Base-by-base conservation (phyloP, 2,888 invertebrate genomes). In the Operophtera brumata region DNA sequence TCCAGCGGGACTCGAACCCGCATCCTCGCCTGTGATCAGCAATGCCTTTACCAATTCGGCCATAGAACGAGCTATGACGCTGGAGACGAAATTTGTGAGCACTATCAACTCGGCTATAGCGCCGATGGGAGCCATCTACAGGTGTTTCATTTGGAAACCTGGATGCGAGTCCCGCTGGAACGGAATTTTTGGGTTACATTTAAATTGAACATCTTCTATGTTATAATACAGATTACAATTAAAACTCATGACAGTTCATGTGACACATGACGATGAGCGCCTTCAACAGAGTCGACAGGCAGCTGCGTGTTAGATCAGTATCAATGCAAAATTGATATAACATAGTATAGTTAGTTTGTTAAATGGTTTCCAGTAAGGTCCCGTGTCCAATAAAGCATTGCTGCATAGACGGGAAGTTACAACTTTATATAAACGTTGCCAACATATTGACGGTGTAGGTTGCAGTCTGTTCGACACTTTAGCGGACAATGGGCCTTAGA, bases 281-380 rank as follows among this genome's bases (percentile, higher is more conserved):
- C 43, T 45, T 37, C 41, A 57, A 52, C 48, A 26, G 45, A 48
- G 48, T 39, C 30, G 44, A 44, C 40, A 50, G 50, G 36, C 49
- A 44, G 50, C 37, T 47, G 36, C 41, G 37, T 48, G 42, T 25
- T 25, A 0, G 7, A 51, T 42, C 44, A 57, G 48, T 57, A 57
- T 57, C 57, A 57, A 57, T 53, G 39, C 37, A 12, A 32, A 41
- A 57, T 57, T 57, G 57, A 57, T 52, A 57, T 57, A 57, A 57
- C 57, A 48, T 57, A 50, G 44, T 52, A 52, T 52, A 57, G 44
- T 56, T 41, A 8, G 11, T 11, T 49, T 55, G 50, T 55, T 51
- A 47, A 56, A 47, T 35, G n/a, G 13, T 36, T 47, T 34, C 40
- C 35, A 32, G 30, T 36, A 36, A 11, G 47, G 49, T 28, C 41